Evolutionary conservation across 1,140 invertebrate genomes (phyloP), one percentile per base, ranked within the genome.

Genomic region (Panagrolaimus sp.): DNA sequence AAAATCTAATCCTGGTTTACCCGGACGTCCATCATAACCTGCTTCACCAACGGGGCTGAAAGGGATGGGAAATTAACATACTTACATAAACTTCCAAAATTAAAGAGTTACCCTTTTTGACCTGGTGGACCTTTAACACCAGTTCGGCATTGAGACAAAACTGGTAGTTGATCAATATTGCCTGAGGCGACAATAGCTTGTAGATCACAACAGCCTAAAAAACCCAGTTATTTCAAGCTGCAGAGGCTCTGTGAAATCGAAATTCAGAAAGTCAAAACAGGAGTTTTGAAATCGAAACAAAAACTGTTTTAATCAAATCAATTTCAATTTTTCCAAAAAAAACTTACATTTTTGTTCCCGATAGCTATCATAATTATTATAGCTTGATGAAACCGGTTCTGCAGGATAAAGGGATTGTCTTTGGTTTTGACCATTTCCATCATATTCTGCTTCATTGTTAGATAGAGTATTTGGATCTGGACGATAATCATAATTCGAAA

Each of bases 191-290:
- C 51, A 11, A 11, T 20, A 5, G 51, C 51, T 11, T 57, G 20
- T 11, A 57, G 20, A 27, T 57, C 51, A 23, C 51, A 57, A 25
- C 51, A 57, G n/a, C 51, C 51, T 57, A n/a, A 25, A 57, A 57
- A 11, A 57, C 11, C 13, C 7, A 38, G 7, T 4, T 38, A 38
- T 38, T 38, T 38, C 7, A 7, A 7, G 31, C 2, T 2, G 7
- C 7, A 4, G 31, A 38, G 31, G n/a, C n/a, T n/a, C n/a, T n/a
- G n/a, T n/a, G n/a, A n/a, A n/a, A n/a, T n/a, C n/a, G n/a, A n/a
- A n/a, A n/a, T n/a, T n/a, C n/a, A n/a, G n/a, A n/a, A n/a, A n/a
- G n/a, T n/a, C n/a, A n/a, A n/a, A n/a, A n/a, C n/a, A n/a, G n/a
- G n/a, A n/a, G n/a, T n/a, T n/a, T n/a, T n/a, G n/a, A n/a, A n/a